phyloP scores from a whole-genome alignment of 2,113 vertebrate genomes.

The Heterochromis multidens region DNA sequence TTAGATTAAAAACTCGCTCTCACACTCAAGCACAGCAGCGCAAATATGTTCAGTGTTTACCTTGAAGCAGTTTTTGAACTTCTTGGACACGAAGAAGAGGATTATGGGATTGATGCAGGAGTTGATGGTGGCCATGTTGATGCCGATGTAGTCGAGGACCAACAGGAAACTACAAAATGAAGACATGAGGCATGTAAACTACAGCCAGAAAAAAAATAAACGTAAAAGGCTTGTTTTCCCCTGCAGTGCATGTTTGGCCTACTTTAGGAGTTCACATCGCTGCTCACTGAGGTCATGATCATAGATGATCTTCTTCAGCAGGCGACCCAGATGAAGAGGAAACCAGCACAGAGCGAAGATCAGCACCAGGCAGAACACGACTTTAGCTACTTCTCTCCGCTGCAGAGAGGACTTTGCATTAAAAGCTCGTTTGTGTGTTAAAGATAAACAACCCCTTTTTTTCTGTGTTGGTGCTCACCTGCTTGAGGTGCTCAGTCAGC shows the following conservation, averaged over 20 bases:
- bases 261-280: conserved; percentile 91
- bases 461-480: conserved; percentile 69
- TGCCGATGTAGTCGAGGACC: conserved; percentile 89
- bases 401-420: conserved; percentile 31
- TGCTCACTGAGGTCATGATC: conserved; percentile 68
- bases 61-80: conserved; percentile 97
- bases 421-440: neutral
- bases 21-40: neutral
- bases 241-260: conserved; percentile 1
- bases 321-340: conserved; percentile 90
- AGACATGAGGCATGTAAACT: conserved; percentile 22
- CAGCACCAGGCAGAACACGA: conserved; percentile 91
- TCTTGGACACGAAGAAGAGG: conserved; percentile 96
- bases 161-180: conserved; percentile 82
- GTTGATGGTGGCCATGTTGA: conserved; percentile 94
- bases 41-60: conserved; percentile 66
- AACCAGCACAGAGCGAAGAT: conserved; percentile 98
- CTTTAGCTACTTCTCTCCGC: conserved; percentile 94
- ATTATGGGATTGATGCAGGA: conserved; percentile 98
- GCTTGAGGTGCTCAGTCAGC: conserved; percentile 92
- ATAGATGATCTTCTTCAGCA: conserved; percentile 88
- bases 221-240: neutral
- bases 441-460: neutral
- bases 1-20: neutral
- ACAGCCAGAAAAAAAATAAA: neutral